Evolutionary conservation across 2,797 vertebrate genomes (phyloP), one percentile per base, ranked within the genome.

Genomic region (Clarias pachynema): DNA sequence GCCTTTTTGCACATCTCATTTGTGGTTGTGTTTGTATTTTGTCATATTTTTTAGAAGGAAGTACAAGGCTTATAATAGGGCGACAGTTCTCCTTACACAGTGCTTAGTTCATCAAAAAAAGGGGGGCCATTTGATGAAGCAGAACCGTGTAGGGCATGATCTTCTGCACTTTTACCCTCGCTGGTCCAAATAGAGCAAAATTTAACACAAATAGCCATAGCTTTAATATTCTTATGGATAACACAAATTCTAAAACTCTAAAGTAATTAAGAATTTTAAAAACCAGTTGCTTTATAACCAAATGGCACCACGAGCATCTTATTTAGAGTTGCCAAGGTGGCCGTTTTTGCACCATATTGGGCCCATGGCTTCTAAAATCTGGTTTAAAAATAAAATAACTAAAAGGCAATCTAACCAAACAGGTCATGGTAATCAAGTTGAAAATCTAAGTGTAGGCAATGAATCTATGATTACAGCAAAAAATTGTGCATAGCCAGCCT

Each of bases 81-180:
- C 8, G n/a, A 24, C n/a, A 29, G 26, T 53, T 53, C 62, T 80
- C 62, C 0, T 29, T 29, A 62, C 59, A 79, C 59, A 44, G 31
- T 24, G 57, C 37, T 78, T 14, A 34, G 77, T 7, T 63, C 77
- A 79, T 79, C 31, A 79, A 60, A 77, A 79, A 18, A 78, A 79
- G 49, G 65, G 29, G 24, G 62, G 62, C 20, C 16, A 14, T 65
- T 80, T 65, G 37, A 80, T 80, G 60, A 65, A 79, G 37, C 34
- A 63, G 10, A 14, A 24, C 60, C 63, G 24, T 79, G 34, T 44
- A 80, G 60, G 78, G 37, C 37, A 80, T 66, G n/a, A 65, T 65
- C 16, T 49, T 29, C 37, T 65, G 37, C 37, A 40, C 60, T 63
- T 65, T 80, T 80, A 62, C 59, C 60, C 60, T 80, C 15, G 29